These are phyloP conservation scores for Magallana nippona DNA, from an alignment of 2,888 invertebrate species.

Conservation along the genomic window DNA sequence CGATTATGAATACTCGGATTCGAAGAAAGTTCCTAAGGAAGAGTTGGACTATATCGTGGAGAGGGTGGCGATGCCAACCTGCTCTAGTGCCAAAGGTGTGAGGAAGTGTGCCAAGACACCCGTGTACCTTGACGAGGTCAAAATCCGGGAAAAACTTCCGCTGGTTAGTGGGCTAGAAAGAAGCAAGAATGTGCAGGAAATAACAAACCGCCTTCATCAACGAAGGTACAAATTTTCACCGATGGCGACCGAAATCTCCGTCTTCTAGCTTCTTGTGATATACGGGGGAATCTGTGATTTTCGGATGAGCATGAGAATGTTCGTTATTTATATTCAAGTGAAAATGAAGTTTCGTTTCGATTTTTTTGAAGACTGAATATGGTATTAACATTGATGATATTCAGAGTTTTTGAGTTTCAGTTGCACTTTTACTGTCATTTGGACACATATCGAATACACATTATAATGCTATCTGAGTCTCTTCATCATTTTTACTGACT, in stretches of 20 bases:
- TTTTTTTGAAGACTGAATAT: too few species aligned
- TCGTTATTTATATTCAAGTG: too few species aligned
- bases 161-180: conserved; percentile 60
- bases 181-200: conserved; percentile 61
- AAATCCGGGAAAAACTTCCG: conserved; percentile 61
- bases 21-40: conserved; percentile 58
- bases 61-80: conserved; percentile 56
- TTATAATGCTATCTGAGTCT: too few species aligned
- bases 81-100: conserved; percentile 50
- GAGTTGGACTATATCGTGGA: conserved; percentile 62
- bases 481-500: too few species aligned
- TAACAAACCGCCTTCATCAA: conserved; percentile 59
- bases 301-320: too few species aligned
- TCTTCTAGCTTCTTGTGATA: background rate
- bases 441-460: too few species aligned
- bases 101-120: conserved; percentile 54
- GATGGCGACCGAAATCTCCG: conserved; percentile 29
- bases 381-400: too few species aligned
- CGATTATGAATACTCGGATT: conserved; percentile 61
- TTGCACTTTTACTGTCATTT: too few species aligned
- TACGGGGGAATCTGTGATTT: too few species aligned
- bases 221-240: conserved; percentile 40
- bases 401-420: too few species aligned
- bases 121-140: conserved; percentile 58
- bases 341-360: too few species aligned